A percentile compares a stretch with the other conserved stretches of the same genome.
These are phyloP conservation scores for Hydropsyche betteni DNA, from an alignment of 2,888 invertebrate species.

Conservation along the genomic window DNA sequence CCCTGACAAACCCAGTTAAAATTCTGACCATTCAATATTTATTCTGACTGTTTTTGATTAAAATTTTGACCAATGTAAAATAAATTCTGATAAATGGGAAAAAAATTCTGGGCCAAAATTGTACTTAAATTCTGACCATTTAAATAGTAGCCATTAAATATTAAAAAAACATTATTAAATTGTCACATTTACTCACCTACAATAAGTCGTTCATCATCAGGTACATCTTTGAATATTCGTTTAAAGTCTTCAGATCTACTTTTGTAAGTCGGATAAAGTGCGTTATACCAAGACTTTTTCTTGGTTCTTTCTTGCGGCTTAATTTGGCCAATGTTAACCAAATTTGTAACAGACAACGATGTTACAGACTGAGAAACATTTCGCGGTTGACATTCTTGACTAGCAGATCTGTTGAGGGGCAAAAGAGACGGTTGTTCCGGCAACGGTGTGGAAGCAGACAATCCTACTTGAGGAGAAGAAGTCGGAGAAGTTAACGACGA, in stretches of 20 bases:
- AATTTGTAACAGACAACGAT: constrained; percentile 52
- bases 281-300: constrained; percentile 87
- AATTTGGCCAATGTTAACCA: constrained; percentile 54
- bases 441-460: constrained; percentile 45
- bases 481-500: constrained; percentile 20
- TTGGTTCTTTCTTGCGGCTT: constrained; percentile 67
- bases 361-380: constrained; percentile 52
- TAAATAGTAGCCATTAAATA: too few relatives aligned
- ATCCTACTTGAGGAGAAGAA: constrained; percentile 43
- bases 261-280: constrained; percentile 92
- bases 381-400: constrained; percentile 48
- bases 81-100: too few relatives aligned
- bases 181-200: constrained; percentile 74
- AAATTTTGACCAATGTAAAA: too few relatives aligned
- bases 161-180: neutral
- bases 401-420: constrained; percentile 47
- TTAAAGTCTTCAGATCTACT: constrained; percentile 93
- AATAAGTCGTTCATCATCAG: constrained; percentile 89
- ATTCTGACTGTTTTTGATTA: too few relatives aligned
- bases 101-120: too few relatives aligned
- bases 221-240: constrained; percentile 89
- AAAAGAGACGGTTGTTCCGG: constrained; percentile 43
- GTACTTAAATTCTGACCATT: too few relatives aligned
- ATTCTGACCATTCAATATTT: too few relatives aligned
- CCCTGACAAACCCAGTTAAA: too few relatives aligned